Base-by-base conservation (phyloP, 2,113 vertebrate genomes). In the Catagonus wagneri region DNA sequence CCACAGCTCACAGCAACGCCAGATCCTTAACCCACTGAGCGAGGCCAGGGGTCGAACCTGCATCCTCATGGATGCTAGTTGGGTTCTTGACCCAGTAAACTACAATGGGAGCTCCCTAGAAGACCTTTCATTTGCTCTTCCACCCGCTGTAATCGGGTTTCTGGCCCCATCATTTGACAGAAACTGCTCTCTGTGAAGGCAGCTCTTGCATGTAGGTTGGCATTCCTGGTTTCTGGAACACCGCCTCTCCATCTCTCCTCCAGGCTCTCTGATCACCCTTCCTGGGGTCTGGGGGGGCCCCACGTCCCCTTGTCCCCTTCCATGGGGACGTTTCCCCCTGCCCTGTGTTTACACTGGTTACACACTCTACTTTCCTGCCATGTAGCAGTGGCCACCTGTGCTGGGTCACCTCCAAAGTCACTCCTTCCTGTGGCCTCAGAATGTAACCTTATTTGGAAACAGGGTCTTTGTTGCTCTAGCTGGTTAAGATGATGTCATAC, bases 191-290 rank as follows among this genome's bases (percentile, higher is more conserved):
- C 17, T 32, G 13, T 80, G 6, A 39, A 5, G 76, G 58, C 60
- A 12, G 1, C 17, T 2, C 29, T 83, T 78, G 56, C 83, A 32
- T 0, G 1, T 34, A 39, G 52, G 16, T 56, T 5, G 7, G 17
- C 7, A 39, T 20, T 32, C 78, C 52, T 68, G 61, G 71, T 20
- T 58, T 66, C 66, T 39, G 22, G 29, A 39, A 66, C 3, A n/a
- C 52, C 29, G 39, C 8, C 13, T 32, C 50, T 71, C 84, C 39
- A 27, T 60, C 60, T 44, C 54, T 58, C 78, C 66, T 58, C 20
- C 12, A 8, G 0, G 15, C 6, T 58, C n/a, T 58, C 44, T 71
- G 20, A 16, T 5, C 0, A 8, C 12, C 22, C 16, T 29, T 54
- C 61, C 22, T 50, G 8, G 8, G 44, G n/a, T 32, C 60, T 54